phyloP scores from a whole-genome alignment of 2,797 vertebrate species.

The Vespertilio murinus region DNA sequence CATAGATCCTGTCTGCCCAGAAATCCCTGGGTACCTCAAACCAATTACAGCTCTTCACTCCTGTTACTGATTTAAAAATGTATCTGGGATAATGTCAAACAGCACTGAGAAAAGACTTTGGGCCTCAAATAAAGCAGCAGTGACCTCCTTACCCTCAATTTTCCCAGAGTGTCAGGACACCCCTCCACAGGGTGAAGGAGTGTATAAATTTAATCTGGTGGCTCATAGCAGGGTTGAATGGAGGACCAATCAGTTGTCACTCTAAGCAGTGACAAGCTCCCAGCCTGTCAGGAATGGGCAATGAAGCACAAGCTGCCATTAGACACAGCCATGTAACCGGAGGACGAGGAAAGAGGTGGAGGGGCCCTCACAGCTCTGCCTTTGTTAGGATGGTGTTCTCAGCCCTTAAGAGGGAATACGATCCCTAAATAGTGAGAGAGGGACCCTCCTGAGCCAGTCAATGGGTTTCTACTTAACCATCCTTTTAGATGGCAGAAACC shows the following conservation, averaged over 20 bases:
- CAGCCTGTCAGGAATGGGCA: conserved; percentile 49
- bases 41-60: conserved; percentile 68
- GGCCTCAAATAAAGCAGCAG: conserved; percentile 47
- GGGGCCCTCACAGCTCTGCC: background rate
- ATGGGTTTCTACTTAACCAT: background rate
- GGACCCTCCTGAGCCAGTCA: background rate
- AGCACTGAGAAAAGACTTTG: conserved; percentile 42
- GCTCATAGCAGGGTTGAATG: conserved; percentile 60
- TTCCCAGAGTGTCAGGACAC: conserved; percentile 65
- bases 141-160: conserved; percentile 77
- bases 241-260: conserved; percentile 60
- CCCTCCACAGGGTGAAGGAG: conserved; percentile 54
- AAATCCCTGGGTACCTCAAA: conserved; percentile 72
- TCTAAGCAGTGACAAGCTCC: conserved; percentile 59
- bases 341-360: background rate
- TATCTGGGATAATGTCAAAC: conserved; percentile 72
- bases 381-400: background rate
- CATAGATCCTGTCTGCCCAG: background rate
- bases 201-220: conserved; percentile 75
- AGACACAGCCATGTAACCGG: background rate
- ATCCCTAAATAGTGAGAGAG: background rate
- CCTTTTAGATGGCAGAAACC: background rate
- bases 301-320: conserved; percentile 39
- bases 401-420: background rate
- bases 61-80: conserved; percentile 65